Evolutionary conservation across 2,797 vertebrate species (phyloP).

Genomic region (Aphelocoma californica): DNA sequence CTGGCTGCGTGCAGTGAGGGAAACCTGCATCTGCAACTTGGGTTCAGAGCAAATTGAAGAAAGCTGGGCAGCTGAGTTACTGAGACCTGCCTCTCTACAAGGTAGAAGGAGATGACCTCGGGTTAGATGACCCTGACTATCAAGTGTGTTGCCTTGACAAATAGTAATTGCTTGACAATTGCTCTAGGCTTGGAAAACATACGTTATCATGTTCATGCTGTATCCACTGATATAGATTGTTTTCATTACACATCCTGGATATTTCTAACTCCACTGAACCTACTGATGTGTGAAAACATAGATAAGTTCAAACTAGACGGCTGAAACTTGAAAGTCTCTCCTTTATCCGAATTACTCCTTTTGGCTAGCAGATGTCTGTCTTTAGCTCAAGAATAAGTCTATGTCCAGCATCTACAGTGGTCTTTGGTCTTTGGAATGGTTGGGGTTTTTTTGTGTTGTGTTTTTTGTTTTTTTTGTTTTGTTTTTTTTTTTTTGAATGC

Average conservation of each 20-base stretch:
- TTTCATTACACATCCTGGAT: constrained; percentile 3
- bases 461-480: neutral
- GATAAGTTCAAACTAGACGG: constrained; percentile 5
- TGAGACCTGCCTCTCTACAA: neutral
- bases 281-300: constrained; percentile 39
- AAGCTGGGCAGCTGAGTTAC: neutral
- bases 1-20: accelerated
- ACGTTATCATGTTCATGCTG: constrained; percentile 1
- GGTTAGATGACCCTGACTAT: neutral
- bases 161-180: constrained; percentile 42
- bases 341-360: neutral
- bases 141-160: constrained; percentile 16
- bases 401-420: constrained; percentile 2
- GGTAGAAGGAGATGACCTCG: neutral
- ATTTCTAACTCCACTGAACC: neutral
- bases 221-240: constrained; percentile 44
- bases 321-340: neutral
- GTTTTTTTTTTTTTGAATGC: neutral
- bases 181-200: constrained; percentile 33
- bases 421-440: constrained; percentile 14
- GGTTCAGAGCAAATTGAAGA: neutral
- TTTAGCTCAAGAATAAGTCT: neutral
- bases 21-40: neutral
- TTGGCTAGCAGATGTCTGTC: neutral
- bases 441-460: neutral